Evolutionary conservation across 2,113 vertebrate species (phyloP), one percentile per base, ranked within the genome.

Genomic region (Camarhynchus parvulus): DNA sequence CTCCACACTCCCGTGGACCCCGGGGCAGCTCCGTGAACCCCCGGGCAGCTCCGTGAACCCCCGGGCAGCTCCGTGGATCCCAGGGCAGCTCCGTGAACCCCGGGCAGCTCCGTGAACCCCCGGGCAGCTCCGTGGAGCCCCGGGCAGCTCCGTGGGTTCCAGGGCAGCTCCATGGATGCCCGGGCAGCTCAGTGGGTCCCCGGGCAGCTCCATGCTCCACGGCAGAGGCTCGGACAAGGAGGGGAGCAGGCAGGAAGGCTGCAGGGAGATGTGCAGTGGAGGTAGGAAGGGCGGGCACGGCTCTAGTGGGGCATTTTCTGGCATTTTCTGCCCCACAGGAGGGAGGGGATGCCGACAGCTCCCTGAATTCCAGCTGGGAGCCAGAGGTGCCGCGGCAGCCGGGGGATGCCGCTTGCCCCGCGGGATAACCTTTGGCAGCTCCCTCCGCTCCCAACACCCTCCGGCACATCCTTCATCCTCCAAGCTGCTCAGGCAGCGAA

Each of bases 181-280:
- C 3, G 23, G 47, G 23, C 47, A 49, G 47, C 23, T 49, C 47
- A 13, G 7, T 46, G 44, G 5, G 22, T 1, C 31, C 19, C 47
- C 2, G 5, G 1, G n/a, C 52, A 39, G 27, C 73, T 9, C 41
- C 23, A 0, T 3, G 25, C 42, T 10, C 22, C 14, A 0, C 1
- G 15, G 46, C 58, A 31, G 35, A 55, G 76, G 46, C 25, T 53
- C 19, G 3, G 53, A 5, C 83, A 24, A 55, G 77, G 37, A 61
- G n/a, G 41, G 64, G 17, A 81, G 74, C 55, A 8, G 67, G 46
- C 59, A 81, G 52, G 4, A 47, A 41, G 25, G 87, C 86, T 50
- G 47, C 83, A 21, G 84, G 73, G 68, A 56, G 53, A 18, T 2
- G 15, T 1, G 37, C 41, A 30, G 8, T 0, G 2, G 22, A 67